A percentile compares a stretch with the other conserved stretches of the same genome.
Conservation (phyloP, 2,113 vertebrate species). For the Entosphenus tridentatus region DNA sequence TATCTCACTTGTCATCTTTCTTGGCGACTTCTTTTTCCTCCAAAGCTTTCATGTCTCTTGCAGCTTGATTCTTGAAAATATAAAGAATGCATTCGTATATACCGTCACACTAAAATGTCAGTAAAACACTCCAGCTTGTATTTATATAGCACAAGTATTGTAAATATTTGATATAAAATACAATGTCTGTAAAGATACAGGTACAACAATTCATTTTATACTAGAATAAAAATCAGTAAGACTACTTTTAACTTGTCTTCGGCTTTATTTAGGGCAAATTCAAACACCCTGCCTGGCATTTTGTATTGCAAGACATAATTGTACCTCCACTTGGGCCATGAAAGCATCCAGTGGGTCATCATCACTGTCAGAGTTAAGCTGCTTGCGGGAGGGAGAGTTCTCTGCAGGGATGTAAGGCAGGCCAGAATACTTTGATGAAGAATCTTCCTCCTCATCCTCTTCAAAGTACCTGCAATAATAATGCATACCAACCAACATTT, state of each 20-base stretch:
- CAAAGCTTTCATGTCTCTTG: conserved; percentile 82
- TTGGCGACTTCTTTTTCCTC: conserved; percentile 91
- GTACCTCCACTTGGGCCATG: conserved; percentile 95
- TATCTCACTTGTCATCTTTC: conserved; percentile 65
- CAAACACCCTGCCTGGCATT: too few relatives aligned
- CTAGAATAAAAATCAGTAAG: neutral
- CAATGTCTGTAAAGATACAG: conserved; percentile 7
- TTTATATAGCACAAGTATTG: too few relatives aligned
- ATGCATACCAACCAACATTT: too few relatives aligned
- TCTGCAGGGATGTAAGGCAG: conserved; percentile 91
- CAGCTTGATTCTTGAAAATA: conserved; percentile 54
- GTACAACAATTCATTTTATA: neutral
- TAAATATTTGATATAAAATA: too few relatives aligned
- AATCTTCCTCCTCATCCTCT: conserved; percentile 62
- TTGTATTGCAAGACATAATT: conserved; percentile 7
- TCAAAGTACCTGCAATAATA: conserved; percentile 57
- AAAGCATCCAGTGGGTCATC: conserved; percentile 92
- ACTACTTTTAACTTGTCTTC: conserved; percentile 8
- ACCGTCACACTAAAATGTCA: too few relatives aligned
- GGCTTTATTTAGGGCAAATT: too few relatives aligned
- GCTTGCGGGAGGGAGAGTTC: conserved; percentile 84
- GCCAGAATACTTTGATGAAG: conserved; percentile 39
- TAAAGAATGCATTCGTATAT: conserved; percentile 14
- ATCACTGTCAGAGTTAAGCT: conserved; percentile 82
- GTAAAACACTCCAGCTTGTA: too few relatives aligned